phyloP scores from a whole-genome alignment of 2,888 invertebrate genomes.

The Tyria jacobaeae region DNA sequence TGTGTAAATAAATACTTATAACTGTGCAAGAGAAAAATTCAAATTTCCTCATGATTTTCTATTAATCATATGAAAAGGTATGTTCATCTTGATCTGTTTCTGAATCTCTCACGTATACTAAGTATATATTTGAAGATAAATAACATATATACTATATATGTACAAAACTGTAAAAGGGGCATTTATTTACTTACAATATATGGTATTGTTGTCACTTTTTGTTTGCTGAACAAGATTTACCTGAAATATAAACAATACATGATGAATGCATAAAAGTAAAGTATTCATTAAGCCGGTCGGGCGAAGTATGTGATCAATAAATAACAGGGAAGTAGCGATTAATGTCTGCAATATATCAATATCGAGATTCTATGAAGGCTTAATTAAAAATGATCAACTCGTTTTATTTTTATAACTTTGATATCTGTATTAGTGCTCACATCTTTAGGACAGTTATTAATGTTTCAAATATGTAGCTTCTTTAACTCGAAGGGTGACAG shows the following conservation, averaged over 20 bases:
- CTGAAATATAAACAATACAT: constrained; percentile 51
- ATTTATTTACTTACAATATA: constrained; percentile 24
- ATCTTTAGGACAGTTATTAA: background rate
- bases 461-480: background rate
- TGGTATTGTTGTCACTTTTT: background rate
- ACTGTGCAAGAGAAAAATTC: constrained; percentile 11
- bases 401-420: background rate
- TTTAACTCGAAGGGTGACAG: too few relatives aligned
- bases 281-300: constrained; percentile 43
- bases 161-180: background rate
- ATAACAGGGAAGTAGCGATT: constrained; percentile 45
- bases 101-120: background rate
- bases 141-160: background rate
- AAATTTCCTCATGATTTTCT: background rate
- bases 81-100: constrained; percentile 5
- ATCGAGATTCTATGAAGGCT: constrained; percentile 33
- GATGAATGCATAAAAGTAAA: constrained; percentile 41
- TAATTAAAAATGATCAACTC: constrained; percentile 47
- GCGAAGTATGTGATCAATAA: constrained; percentile 45
- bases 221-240: constrained; percentile 38
- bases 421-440: background rate
- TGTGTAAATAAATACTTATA: constrained; percentile 8
- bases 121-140: background rate
- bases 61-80: constrained; percentile 5
- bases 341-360: constrained; percentile 45